Evolutionary conservation across 2,888 invertebrate genomes (phyloP).

Genomic region (Argyra leucocephala): DNA sequence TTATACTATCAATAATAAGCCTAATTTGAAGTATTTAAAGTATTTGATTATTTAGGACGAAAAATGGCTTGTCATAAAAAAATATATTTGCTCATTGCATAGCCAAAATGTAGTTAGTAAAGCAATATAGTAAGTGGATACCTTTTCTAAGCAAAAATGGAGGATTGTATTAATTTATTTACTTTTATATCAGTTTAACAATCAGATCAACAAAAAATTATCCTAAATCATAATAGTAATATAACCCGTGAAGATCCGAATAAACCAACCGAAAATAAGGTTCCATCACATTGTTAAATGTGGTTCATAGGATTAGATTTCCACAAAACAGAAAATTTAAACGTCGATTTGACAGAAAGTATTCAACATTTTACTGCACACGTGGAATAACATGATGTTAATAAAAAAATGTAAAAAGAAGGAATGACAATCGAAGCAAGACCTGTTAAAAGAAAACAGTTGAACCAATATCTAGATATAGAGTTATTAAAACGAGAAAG

Average conservation of each 20-base stretch:
- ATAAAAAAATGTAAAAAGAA: constrained; percentile 55
- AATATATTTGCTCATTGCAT: no score
- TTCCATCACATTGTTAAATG: constrained; percentile 58
- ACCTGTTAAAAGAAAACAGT: constrained; percentile 73
- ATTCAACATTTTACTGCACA: constrained; percentile 84
- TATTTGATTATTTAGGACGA: no score
- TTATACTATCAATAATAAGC: no score
- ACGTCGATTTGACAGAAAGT: constrained; percentile 87
- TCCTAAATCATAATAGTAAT: constrained; percentile 28
- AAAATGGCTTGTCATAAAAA: no score
- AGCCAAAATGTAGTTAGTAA: no score
- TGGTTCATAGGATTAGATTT: constrained; percentile 98
- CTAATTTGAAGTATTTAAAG: no score
- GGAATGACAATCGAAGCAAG: constrained; percentile 76
- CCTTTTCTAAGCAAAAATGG: no score
- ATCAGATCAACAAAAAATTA: constrained; percentile 23
- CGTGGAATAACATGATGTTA: constrained; percentile 67
- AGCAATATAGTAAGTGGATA: no score
- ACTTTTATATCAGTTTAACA: no score
- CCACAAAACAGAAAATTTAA: constrained; percentile 75
- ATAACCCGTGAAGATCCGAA: neutral
- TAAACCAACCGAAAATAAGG: neutral
- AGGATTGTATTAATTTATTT: no score
- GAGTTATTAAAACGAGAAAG: constrained; percentile 62
- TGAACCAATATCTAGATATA: constrained; percentile 62